phyloP scores from a whole-genome alignment of 2,113 vertebrate genomes.

The Antechinus flavipes region DNA sequence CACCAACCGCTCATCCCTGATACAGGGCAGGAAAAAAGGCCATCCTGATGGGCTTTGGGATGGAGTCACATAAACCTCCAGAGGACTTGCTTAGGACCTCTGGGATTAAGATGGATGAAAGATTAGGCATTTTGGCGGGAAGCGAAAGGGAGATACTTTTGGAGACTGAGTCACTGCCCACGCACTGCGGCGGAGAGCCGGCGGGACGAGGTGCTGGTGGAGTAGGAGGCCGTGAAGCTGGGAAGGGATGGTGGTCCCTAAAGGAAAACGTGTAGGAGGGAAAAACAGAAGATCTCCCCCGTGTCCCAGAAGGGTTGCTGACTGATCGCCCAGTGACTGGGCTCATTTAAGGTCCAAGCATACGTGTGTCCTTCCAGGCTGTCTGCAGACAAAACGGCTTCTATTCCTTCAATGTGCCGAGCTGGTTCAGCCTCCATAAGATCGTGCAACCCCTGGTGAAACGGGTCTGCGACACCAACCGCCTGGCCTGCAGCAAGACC shows the following conservation, averaged over 20 bases:
- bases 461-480: constrained; percentile 91
- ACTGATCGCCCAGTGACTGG: not conserved
- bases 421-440: constrained; percentile 95
- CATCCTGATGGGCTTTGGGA: not conserved
- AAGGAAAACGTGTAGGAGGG: not conserved
- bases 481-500: constrained; percentile 96
- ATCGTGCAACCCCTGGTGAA: constrained; percentile 92
- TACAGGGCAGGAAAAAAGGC: not conserved
- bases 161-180: not conserved
- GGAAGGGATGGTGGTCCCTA: not conserved
- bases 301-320: rapidly evolving
- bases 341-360: not conserved
- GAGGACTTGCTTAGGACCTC: not conserved
- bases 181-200: not conserved
- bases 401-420: constrained; percentile 91
- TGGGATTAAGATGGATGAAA: not conserved
- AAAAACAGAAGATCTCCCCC: not conserved
- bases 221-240: not conserved
- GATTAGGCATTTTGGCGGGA: not conserved
- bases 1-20: not conserved
- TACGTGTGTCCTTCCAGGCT: constrained; percentile 84
- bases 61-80: not conserved
- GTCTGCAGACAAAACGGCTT: constrained; percentile 95
- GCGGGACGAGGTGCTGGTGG: not conserved
- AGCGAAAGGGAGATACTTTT: not conserved